phyloP scores from a whole-genome alignment of 2,113 vertebrate species.

The Peucedramus taeniatus region DNA sequence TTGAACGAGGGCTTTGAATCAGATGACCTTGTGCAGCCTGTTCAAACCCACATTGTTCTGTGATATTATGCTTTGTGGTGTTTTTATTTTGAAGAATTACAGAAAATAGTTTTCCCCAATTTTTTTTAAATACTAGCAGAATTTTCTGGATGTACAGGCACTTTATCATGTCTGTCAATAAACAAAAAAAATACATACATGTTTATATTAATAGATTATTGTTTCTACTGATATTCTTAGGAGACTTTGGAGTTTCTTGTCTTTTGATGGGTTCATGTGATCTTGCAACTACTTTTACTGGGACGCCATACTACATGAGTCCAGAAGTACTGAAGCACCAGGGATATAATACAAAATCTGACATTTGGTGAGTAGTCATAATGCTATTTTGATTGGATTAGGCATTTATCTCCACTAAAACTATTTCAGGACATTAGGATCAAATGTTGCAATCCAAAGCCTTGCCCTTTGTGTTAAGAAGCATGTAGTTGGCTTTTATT shows the following conservation, averaged over 20 bases:
- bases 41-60: not conserved
- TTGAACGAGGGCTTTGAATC: not conserved
- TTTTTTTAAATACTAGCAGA: not conserved
- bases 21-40: not conserved
- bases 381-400: not conserved
- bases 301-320: constrained; percentile 88
- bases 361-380: constrained; percentile 81
- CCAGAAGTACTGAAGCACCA: constrained; percentile 84
- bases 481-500: not conserved
- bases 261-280: constrained; percentile 86
- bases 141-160: not conserved
- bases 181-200: not conserved
- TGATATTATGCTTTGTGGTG: not conserved
- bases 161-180: not conserved
- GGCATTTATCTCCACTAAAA: not conserved
- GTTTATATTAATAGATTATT: not conserved
- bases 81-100: not conserved
- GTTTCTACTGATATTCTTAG: constrained; percentile 60
- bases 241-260: constrained; percentile 87
- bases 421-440: not conserved
- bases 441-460: not conserved
- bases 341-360: constrained; percentile 85
- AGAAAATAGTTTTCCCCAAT: not conserved
- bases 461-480: not conserved
- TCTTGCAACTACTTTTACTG: constrained; percentile 85